Evolutionary conservation across 2,888 invertebrate species (phyloP), one percentile per base, ranked within the genome.

Genomic region (Drosophila phalerata): DNA sequence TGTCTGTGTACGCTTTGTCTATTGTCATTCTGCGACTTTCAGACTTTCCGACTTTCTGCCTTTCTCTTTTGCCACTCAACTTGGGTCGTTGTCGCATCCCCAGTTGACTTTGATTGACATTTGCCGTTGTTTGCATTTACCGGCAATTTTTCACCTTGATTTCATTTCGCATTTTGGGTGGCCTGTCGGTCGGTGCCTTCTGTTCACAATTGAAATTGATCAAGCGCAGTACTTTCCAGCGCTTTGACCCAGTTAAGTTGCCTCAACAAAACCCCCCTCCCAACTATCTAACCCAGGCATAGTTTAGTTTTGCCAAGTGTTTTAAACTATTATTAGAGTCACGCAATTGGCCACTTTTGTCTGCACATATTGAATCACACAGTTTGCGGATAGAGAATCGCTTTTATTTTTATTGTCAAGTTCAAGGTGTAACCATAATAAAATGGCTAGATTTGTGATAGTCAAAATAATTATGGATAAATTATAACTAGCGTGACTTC

Each of bases 21-120:
- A 66, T 66, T 74, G 82, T 68, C 65, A 73, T 69, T 72, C 77
- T 56, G 17, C 13, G 42, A 42, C 42, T 38, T 38, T 22, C 30
- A 17, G 38, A 37, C 30, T 66, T 60, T 30, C 13, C 51, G 48
- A 34, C 66, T 55, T 58, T 37, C 57, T 42, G 84, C 80, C 83
- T 85, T 80, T 83, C 85, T 83, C 80, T 83, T 82, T 82, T 80
- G 73, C 71, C 83, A 83, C 80, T 83, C 75, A 65, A 68, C 62
- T 63, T 68, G 71, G 69, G 45, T 25, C 37, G 63, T 32, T 53
- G 73, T 81, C 78, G 75, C 84, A 72, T 83, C 81, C 68, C 58
- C 77, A 75, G 77, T 70, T 82, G 82, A 86, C 81, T 77, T 78
- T 85, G 80, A 82, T 87, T 85, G 79, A 85, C 81, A 85, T 72